Percentiles rank a stretch among this genome's conserved stretches.
Evolutionary conservation across 2,888 invertebrate species (phyloP).

Genomic region (Eucera pruinosa): DNA sequence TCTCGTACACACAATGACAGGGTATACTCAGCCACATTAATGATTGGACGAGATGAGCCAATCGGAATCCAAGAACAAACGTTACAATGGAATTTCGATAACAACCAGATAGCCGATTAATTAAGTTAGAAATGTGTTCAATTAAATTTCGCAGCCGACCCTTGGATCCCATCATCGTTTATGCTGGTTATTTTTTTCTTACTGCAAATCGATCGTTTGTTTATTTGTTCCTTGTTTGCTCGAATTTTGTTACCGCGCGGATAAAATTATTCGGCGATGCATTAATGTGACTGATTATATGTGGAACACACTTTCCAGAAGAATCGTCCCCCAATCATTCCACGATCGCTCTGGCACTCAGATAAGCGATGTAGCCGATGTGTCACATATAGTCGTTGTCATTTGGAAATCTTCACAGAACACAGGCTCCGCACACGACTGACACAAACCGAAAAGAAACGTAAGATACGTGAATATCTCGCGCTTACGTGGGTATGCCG

Average conservation of each 20-base stretch:
- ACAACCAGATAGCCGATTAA: too few relatives aligned
- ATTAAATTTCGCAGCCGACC: not conserved
- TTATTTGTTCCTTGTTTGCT: not conserved
- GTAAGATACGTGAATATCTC: constrained; percentile 41
- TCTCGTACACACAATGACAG: constrained; percentile 55
- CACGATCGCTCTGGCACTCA: constrained; percentile 70
- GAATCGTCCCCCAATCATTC: constrained; percentile 64
- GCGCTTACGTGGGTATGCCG: constrained; percentile 51
- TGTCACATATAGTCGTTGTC: constrained; percentile 71
- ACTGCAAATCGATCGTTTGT: not conserved
- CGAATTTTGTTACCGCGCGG: not conserved
- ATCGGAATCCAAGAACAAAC: too few relatives aligned
- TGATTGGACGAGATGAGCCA: constrained; percentile 14
- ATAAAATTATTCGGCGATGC: constrained; percentile 7
- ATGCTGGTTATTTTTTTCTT: not conserved
- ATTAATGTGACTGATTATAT: constrained; percentile 68
- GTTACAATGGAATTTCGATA: too few relatives aligned
- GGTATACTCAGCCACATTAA: constrained; percentile 64
- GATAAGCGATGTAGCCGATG: constrained; percentile 68
- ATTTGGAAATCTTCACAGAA: constrained; percentile 66
- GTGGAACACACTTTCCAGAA: constrained; percentile 52
- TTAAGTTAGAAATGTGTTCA: accelerated
- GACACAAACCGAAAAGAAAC: constrained; percentile 58
- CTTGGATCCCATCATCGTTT: not conserved
- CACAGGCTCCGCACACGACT: constrained; percentile 68